Percentiles rank a stretch among this genome's conserved stretches.
Evolutionary conservation across 2,113 vertebrate genomes (phyloP).

Genomic region (Mystacornis crossleyi): DNA sequence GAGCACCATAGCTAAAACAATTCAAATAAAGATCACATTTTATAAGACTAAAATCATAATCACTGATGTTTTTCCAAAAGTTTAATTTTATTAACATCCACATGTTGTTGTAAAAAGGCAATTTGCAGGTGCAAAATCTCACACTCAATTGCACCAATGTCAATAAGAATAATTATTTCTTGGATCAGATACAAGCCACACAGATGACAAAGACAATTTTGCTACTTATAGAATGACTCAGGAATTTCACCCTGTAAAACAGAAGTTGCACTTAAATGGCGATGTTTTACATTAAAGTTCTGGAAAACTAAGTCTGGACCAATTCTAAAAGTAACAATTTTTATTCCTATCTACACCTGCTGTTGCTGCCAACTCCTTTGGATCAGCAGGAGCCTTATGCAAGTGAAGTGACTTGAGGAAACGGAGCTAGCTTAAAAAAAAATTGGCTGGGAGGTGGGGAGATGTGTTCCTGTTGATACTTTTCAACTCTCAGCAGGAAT

Average conservation of each 20-base stretch:
- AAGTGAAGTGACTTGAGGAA: background rate
- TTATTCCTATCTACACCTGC: background rate
- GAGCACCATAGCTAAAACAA: background rate
- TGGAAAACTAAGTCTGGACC: background rate
- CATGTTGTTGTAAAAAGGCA: background rate
- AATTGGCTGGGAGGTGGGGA: background rate
- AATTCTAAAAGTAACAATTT: background rate
- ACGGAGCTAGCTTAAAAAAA: background rate
- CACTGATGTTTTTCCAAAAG: background rate
- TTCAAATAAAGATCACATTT: background rate
- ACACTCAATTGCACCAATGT: background rate
- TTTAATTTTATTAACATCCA: background rate
- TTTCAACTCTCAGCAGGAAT: background rate
- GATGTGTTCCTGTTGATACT: background rate
- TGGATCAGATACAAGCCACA: background rate
- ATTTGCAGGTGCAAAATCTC: background rate
- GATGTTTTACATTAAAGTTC: background rate
- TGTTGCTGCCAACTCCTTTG: background rate
- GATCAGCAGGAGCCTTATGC: background rate
- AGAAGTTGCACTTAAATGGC: background rate
- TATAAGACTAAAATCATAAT: background rate
- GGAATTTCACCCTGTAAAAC: background rate
- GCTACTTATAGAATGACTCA: background rate
- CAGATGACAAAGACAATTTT: background rate
- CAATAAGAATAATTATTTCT: background rate